Percentiles rank a stretch among this genome's conserved stretches.
These are phyloP conservation scores for Porites rus DNA, from an alignment of 92 coral and sea anemone genomes.

Conservation along the genomic window DNA sequence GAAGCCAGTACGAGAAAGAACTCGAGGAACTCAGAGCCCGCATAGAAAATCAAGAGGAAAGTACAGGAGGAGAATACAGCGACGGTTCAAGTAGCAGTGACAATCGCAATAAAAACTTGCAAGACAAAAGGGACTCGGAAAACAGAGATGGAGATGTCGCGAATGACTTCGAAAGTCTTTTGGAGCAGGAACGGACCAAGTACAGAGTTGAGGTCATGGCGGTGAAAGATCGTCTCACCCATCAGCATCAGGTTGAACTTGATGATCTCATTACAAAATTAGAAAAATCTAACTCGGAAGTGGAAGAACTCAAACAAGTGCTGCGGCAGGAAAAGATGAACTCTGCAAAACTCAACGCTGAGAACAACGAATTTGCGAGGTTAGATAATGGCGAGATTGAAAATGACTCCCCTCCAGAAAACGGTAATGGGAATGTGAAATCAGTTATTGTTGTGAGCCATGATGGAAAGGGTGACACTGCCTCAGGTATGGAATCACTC, in stretches of 20 bases:
- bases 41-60: constrained; percentile 48
- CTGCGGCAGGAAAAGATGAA: constrained; percentile 62
- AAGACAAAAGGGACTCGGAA: constrained; percentile 21
- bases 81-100: constrained; percentile 52
- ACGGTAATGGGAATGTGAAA: constrained; percentile 16
- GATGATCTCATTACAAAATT: constrained; percentile 77
- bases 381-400: constrained; percentile 38
- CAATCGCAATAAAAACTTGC: constrained; percentile 17
- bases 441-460: constrained; percentile 50
- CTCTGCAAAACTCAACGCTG: not conserved
- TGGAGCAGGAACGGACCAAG: constrained; percentile 78
- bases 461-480: constrained; percentile 50
- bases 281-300: constrained; percentile 79
- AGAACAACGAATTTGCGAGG: not conserved
- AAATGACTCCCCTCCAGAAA: constrained; percentile 30
- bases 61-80: constrained; percentile 57
- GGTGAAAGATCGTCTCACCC: constrained; percentile 76
- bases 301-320: constrained; percentile 64
- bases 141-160: constrained; percentile 25
- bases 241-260: constrained; percentile 81
- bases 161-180: constrained; percentile 51
- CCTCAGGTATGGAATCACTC: constrained; percentile 52
- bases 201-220: constrained; percentile 83
- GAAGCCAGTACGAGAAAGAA: constrained; percentile 76
- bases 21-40: constrained; percentile 70